Evolutionary conservation across 2,888 invertebrate species (phyloP), one percentile per base, ranked within the genome.

Genomic region (Apamea sordens): DNA sequence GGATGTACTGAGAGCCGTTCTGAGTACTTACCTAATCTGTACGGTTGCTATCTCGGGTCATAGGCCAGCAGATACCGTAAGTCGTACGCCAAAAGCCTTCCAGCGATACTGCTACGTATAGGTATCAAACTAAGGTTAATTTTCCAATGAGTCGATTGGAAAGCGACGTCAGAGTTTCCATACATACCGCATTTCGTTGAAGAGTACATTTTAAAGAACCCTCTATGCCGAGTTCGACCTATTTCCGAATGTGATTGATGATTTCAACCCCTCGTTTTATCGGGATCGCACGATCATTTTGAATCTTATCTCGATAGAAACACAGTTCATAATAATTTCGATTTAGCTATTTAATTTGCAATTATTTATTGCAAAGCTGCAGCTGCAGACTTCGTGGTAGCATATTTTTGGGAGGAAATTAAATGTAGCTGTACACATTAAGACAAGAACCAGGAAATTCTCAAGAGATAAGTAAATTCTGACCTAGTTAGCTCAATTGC

Each of bases 31-130:
- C 92, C 92, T 95, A 94, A 94, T 95, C 94, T 94, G 89, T 92
- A 91, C 91, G 88, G 89, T 91, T 92, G 89, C 92, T 95, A 94
- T 95, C 95, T 93, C 86, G 91, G 95, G 94, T 94, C 95, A 93
- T 92, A 95, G 95, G 95, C 95, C 94, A 94, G 86, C 73, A 91
- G 94, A 95, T 95, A 95, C 95, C 95, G 95, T 94, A 94, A 94
- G 91, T 88, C 88, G 86, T 86, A 81, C 85, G 83, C 82, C 70
- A 77, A 82, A 83, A 79, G 79, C 77, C 69, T 82, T 83, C 90
- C 85, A 85, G 85, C 90, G 81, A 92, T 86, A 91, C 71, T 92
- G 83, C 82, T 87, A 86, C 91, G 88, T 93, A 92, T 82, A 74
- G 53, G 75, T 88, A 85, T 73, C 59, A 68, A 47, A 79, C 77